Conservation (phyloP, 2,797 vertebrate genomes). For the Vultur gryphus region DNA sequence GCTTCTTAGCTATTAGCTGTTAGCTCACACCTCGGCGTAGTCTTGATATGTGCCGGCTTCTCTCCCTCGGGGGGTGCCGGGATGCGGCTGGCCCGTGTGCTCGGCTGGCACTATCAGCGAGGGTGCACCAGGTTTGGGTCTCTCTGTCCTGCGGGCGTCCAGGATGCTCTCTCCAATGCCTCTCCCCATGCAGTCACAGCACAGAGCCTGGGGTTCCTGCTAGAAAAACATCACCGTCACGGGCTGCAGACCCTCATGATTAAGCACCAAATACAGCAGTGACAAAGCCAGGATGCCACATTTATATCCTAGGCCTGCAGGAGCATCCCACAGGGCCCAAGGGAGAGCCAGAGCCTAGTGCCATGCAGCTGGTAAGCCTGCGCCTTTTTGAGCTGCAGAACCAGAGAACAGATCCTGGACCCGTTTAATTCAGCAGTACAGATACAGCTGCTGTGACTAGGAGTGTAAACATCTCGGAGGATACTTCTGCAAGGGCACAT, state of each 20-base stretch:
- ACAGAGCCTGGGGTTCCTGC: not conserved
- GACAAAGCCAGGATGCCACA: not conserved
- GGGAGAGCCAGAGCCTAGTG: not conserved
- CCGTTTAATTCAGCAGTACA: not conserved
- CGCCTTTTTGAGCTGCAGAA: not conserved
- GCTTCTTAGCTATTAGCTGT: not conserved
- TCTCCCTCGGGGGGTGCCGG: rapidly evolving
- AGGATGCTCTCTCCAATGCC: not conserved
- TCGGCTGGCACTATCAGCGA: rapidly evolving
- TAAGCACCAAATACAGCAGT: not conserved
- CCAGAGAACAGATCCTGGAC: not conserved
- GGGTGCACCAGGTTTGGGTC: not conserved
- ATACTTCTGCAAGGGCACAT: not conserved
- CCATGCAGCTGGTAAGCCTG: not conserved
- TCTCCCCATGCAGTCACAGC: not conserved
- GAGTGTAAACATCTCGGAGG: not conserved
- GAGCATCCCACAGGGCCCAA: not conserved
- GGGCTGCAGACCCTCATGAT: not conserved
- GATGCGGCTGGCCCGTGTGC: rapidly evolving
- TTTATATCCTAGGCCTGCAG: not conserved
- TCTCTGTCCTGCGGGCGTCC: not conserved
- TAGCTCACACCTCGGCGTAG: rapidly evolving
- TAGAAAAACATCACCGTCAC: rapidly evolving
- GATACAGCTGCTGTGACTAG: not conserved
- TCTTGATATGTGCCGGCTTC: rapidly evolving